Percentiles rank a stretch among this genome's conserved stretches.
phyloP scores from a whole-genome alignment of 2,888 invertebrate genomes.

The Sphaeridia pumilis region DNA sequence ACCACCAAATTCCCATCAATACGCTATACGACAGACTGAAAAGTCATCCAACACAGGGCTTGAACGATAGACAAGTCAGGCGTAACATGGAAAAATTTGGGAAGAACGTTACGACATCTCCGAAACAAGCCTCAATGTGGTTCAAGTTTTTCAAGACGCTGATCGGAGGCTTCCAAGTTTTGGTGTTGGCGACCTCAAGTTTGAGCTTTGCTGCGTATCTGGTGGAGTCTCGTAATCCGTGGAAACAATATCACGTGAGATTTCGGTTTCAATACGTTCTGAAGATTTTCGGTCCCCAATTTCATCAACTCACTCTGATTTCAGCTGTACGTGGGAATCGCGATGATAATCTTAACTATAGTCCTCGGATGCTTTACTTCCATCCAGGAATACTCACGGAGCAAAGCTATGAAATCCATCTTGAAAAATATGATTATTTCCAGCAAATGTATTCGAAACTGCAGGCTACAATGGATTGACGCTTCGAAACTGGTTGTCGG shows the following conservation, averaged over 20 bases:
- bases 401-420: conserved; percentile 48
- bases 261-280: background rate
- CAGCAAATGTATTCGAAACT: conserved; percentile 31
- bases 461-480: conserved; percentile 11
- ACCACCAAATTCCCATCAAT: conserved; percentile 47
- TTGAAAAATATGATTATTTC: conserved; percentile 45
- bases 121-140: conserved; percentile 26
- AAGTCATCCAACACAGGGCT: conserved; percentile 41
- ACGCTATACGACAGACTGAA: conserved; percentile 44
- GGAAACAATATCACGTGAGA: background rate
- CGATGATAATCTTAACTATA: conserved; percentile 45
- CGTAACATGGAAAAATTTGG: conserved; percentile 28
- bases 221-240: conserved; percentile 7
- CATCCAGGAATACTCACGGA: conserved; percentile 43
- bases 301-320: background rate
- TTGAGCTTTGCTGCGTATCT: conserved; percentile 32
- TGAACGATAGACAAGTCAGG: conserved; percentile 20
- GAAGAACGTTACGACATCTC: conserved; percentile 29
- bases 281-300: background rate
- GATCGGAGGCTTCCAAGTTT: conserved; percentile 31
- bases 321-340: conserved; percentile 45
- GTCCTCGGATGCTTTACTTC: conserved; percentile 48
- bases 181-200: conserved; percentile 30
- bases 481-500: conserved; percentile 17
- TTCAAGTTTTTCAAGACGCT: conserved; percentile 30